phyloP scores from a whole-genome alignment of 2,888 invertebrate genomes.

The Cosmopolites sordidus region DNA sequence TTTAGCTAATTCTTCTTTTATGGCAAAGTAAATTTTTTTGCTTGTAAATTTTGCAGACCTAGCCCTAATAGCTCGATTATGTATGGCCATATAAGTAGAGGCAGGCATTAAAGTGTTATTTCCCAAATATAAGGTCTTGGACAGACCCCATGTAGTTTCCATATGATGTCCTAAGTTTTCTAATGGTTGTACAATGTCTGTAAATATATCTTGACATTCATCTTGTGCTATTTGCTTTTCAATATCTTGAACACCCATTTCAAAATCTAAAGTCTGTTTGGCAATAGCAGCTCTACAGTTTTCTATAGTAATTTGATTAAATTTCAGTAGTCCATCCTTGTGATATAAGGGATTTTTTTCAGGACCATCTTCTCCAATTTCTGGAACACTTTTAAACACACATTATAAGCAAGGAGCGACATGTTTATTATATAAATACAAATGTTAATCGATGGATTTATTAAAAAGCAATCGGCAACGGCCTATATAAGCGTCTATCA shows the following conservation, averaged over 20 bases:
- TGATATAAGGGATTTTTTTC: slow-evolving; percentile 72
- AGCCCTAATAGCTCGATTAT: slow-evolving; percentile 73
- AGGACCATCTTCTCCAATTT: slow-evolving; percentile 76
- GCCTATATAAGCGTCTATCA: too few relatives aligned
- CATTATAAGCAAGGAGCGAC: slow-evolving; percentile 21
- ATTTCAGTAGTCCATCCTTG: slow-evolving; percentile 73
- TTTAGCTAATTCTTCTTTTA: slow-evolving; percentile 49
- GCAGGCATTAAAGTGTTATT: slow-evolving; percentile 77
- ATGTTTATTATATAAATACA: too few relatives aligned
- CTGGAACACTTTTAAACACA: slow-evolving; percentile 61
- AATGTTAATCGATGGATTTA: too few relatives aligned
- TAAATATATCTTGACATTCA: slow-evolving; percentile 59
- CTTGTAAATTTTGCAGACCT: slow-evolving; percentile 71
- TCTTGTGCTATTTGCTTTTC: slow-evolving; percentile 55
- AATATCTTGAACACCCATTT: slow-evolving; percentile 66
- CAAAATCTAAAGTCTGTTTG: slow-evolving; percentile 76
- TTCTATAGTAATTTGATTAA: slow-evolving; percentile 74
- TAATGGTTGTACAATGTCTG: slow-evolving; percentile 67
- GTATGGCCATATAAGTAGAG: slow-evolving; percentile 72
- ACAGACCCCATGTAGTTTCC: slow-evolving; percentile 81
- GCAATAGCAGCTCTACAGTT: slow-evolving; percentile 82
- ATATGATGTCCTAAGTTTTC: slow-evolving; percentile 70
- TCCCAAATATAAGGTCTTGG: slow-evolving; percentile 74
- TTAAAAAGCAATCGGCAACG: too few relatives aligned
- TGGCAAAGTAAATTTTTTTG: slow-evolving; percentile 63